These are phyloP conservation scores for Sphaeridia pumilis DNA, from an alignment of 2,888 invertebrate species.

Conservation along the genomic window DNA sequence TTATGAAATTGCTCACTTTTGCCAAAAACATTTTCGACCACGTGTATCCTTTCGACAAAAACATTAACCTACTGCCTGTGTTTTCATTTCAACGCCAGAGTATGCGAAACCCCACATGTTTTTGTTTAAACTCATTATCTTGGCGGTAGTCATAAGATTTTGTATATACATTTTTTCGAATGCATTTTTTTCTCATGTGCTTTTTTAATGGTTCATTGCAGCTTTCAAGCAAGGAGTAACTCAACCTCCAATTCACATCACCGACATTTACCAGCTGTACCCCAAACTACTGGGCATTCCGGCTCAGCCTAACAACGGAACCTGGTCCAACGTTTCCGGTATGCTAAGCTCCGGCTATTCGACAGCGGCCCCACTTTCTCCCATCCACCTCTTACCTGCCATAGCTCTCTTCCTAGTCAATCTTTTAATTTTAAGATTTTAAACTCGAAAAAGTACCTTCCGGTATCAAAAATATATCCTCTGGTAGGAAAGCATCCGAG, in stretches of 20 bases:
- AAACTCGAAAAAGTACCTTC: too few relatives aligned
- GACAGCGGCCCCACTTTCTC: background rate
- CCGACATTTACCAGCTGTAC: slow-evolving; percentile 44
- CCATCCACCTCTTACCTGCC: slow-evolving; percentile 5
- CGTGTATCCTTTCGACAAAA: too few relatives aligned
- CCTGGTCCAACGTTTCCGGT: slow-evolving; percentile 36
- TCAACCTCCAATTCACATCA: slow-evolving; percentile 40
- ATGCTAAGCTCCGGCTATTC: slow-evolving; percentile 22
- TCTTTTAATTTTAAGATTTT: background rate
- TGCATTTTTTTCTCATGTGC: background rate
- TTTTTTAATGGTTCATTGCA: slow-evolving; percentile 28
- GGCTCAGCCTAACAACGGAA: slow-evolving; percentile 40
- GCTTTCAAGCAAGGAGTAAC: slow-evolving; percentile 39
- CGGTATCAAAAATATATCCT: too few relatives aligned
- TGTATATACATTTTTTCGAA: too few relatives aligned
- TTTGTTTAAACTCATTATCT: too few relatives aligned
- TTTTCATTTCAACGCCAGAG: too few relatives aligned
- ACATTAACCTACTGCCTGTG: too few relatives aligned
- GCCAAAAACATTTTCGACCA: too few relatives aligned
- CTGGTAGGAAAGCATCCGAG: too few relatives aligned
- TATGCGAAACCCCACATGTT: too few relatives aligned
- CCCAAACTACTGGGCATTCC: slow-evolving; percentile 41
- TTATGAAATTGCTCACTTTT: too few relatives aligned
- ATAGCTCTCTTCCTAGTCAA: slow-evolving; percentile 4
- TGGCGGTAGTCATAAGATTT: too few relatives aligned